A percentile compares a stretch with the other conserved stretches of the same genome.
Evolutionary conservation across 2,113 vertebrate genomes (phyloP).

Genomic region (Gambusia affinis): DNA sequence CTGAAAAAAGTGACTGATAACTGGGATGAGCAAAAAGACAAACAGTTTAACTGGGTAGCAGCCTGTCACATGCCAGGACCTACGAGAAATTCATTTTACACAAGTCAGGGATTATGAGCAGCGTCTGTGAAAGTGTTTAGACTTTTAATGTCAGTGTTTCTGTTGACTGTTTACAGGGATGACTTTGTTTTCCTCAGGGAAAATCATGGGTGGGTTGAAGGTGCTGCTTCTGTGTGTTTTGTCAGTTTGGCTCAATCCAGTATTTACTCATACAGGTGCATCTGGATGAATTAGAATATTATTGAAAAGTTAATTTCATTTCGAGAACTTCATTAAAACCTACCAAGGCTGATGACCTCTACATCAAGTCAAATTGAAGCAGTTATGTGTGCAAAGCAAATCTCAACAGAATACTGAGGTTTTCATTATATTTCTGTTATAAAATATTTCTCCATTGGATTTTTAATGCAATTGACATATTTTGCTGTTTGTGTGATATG

Average conservation of each 20-base stretch:
- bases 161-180: too few species aligned
- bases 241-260: neutral
- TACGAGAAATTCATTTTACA: slow-evolving; percentile 12
- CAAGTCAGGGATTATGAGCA: neutral
- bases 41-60: neutral
- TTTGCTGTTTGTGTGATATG: neutral
- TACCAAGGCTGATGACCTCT: neutral
- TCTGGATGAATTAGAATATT: too few species aligned
- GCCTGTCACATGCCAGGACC: slow-evolving; percentile 4
- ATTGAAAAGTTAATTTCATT: too few species aligned
- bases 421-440: neutral
- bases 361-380: neutral
- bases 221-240: neutral
- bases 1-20: neutral
- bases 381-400: neutral
- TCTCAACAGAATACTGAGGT: neutral
- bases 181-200: too few species aligned
- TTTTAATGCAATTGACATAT: neutral
- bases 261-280: neutral
- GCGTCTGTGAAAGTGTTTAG: neutral
- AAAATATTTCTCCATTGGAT: neutral
- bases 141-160: neutral
- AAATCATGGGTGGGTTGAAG: too few species aligned
- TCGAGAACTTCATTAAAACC: neutral
- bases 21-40: neutral